Base-by-base conservation (phyloP, 2,888 invertebrate species). In the Vandiemenella viatica region DNA sequence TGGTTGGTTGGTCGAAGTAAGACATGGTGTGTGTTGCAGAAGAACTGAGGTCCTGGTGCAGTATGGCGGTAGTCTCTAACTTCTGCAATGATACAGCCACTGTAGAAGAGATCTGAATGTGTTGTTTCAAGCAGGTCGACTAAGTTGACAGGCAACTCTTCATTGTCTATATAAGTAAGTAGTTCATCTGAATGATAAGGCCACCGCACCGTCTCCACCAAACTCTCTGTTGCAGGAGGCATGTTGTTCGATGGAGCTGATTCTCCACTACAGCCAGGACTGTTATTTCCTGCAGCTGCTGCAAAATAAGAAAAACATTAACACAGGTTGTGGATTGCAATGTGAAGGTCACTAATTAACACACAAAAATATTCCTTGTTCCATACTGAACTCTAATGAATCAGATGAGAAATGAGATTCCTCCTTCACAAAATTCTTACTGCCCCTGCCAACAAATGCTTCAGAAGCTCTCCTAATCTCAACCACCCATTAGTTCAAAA, bases 181-280 rank as follows among this genome's bases (percentile, higher is more conserved):
- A 92, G 67, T 62, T 88, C 81, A 62, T 90, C 89, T 67, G 89
- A 86, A 67, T 90, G 89, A 64, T 92, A 92, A 60, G 89, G 86
- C 83, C 83, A 83, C 62, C 80, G 69, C 60, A 80, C 77, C 54
- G 84, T 83, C 70, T 86, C 84, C 32, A 66, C 60, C 47, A 83
- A 37, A 15, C 16, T 26, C 20, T 47, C 47, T 5, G 37, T 17
- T 15, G 40, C n/a, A 18, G 40, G 17, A 1, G 40, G 18, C 16
- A 18, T 17, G 40, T 40, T 40, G 40, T 8, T 16, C n/a, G n/a
- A 15, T 10, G n/a, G 17, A 19, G 42, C n/a, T 45, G 54, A 50
- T 5, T 56, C 51, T 6, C 60, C 59, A 55, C 62, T 60, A 5
- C 56, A 56, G 42, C 59, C 57, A 32, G 52, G 45, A 16, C 58